Evolutionary conservation across 2,113 vertebrate genomes (phyloP), one percentile per base, ranked within the genome.

Genomic region (Cheirogaleus medius): DNA sequence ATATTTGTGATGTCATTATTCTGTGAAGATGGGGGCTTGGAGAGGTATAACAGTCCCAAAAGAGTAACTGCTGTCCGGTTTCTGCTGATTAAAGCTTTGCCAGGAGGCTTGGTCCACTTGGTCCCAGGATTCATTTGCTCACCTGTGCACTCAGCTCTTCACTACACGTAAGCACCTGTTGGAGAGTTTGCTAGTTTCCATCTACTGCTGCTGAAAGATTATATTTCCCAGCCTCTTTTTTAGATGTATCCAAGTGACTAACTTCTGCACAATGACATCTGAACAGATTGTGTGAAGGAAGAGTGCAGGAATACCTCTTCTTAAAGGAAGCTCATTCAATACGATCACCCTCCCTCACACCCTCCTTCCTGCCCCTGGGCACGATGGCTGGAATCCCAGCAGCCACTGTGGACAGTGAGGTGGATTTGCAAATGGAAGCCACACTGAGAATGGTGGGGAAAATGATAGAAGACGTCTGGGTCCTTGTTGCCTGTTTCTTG

Each of bases 41-140:
- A 42, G 54, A 39, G 32, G 14, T 5, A 4, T 12, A 29, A 18
- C 4, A 4, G 39, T 34, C 42, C 20, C 13, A 9, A 91, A 37
- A 20, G 73, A 44, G 63, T 8, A 17, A 37, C 32, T 11, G 2
- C 42, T 4, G 64, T 39, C 39, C 39, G 29, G 1, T 18, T 74
- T 21, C 68, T 84, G 42, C 37, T 27, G 60, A 76, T 11, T 1
- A 52, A 49, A 64, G 27, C 4, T 71, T 74, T n/a, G 17, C 23
- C 18, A 13, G n/a, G 63, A 89, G 37, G 21, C 78, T 52, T 0
- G 0, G 27, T 37, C 56, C 13, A 8, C 9, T 7, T 6, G 18
- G 14, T 14, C 12, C 25, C 42, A n/a, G 29, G 44, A 44, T 29
- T 52, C 21, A 5, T 8, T 1, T 18, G 56, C 29, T 73, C 37